Percentiles rank a stretch among this genome's conserved stretches.
phyloP scores from a whole-genome alignment of 1,140 invertebrate genomes.

The Hypsibius dujardini region DNA sequence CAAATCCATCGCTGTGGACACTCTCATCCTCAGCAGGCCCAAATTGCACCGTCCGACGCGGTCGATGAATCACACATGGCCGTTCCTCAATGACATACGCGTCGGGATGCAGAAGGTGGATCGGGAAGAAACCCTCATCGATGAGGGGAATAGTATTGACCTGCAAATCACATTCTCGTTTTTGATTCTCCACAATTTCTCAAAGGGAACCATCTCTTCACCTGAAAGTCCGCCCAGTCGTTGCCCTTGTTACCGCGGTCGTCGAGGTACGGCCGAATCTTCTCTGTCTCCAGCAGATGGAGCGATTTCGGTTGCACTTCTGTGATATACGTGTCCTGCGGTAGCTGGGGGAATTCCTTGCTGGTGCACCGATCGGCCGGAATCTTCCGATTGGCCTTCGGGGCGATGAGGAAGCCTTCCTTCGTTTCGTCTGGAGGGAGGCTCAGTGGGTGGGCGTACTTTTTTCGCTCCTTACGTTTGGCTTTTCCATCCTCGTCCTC shows the following conservation, averaged over 20 bases:
- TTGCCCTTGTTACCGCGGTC: constrained; percentile 8
- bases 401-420: not conserved
- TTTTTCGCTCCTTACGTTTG: not conserved
- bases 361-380: not conserved
- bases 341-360: constrained; percentile 4
- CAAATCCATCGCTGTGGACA: too few relatives aligned
- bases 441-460: not conserved
- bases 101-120: not conserved
- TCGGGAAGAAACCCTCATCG: not conserved
- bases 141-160: not conserved
- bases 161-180: too few relatives aligned
- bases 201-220: too few relatives aligned
- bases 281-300: not conserved
- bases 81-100: too few relatives aligned
- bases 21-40: too few relatives aligned
- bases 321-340: not conserved
- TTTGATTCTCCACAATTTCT: too few relatives aligned
- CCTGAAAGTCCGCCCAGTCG: constrained; percentile 8
- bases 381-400: constrained; percentile 1
- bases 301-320: not conserved
- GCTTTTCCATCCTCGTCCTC: not conserved
- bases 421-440: not conserved
- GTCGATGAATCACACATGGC: too few relatives aligned
- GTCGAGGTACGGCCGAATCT: not conserved
- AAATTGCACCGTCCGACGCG: too few relatives aligned